Conservation (phyloP, 2,888 invertebrate species). For the Agriopis leucophaearia region DNA sequence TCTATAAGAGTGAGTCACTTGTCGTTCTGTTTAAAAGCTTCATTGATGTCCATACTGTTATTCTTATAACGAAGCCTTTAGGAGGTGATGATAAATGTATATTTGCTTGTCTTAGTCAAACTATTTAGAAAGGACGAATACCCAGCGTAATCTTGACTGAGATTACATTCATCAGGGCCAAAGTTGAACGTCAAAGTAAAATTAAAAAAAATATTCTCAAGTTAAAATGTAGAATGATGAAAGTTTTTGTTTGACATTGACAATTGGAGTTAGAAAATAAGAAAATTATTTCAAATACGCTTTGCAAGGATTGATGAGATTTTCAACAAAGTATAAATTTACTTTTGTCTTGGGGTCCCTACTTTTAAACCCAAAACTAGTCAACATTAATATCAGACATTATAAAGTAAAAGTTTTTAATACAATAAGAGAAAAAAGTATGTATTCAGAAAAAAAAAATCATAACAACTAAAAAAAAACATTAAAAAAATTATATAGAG, state of each 20-base stretch:
- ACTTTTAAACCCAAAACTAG: too few relatives aligned
- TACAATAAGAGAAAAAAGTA: too few relatives aligned
- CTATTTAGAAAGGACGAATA: slow-evolving; percentile 27
- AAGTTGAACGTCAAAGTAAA: neutral
- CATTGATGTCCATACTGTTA: neutral
- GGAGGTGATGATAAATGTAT: slow-evolving; percentile 22
- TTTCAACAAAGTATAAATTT: too few relatives aligned
- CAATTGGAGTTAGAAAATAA: neutral
- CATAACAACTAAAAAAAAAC: too few relatives aligned
- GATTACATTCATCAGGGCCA: slow-evolving; percentile 7
- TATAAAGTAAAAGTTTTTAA: too few relatives aligned
- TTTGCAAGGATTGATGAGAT: too few relatives aligned
- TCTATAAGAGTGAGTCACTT: too few relatives aligned
- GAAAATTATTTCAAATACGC: neutral
- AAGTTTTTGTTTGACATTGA: neutral
- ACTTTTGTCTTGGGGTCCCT: too few relatives aligned
- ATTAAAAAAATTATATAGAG: too few relatives aligned
- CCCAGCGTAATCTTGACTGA: neutral
- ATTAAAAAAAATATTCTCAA: neutral
- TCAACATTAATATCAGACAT: too few relatives aligned
- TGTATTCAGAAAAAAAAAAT: too few relatives aligned
- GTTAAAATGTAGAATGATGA: slow-evolving; percentile 5
- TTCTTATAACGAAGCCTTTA: neutral
- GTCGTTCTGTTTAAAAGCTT: too few relatives aligned
- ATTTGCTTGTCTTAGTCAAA: slow-evolving; percentile 21